Base-by-base conservation (phyloP, 2,888 invertebrate species). In the Drosophila testacea region DNA sequence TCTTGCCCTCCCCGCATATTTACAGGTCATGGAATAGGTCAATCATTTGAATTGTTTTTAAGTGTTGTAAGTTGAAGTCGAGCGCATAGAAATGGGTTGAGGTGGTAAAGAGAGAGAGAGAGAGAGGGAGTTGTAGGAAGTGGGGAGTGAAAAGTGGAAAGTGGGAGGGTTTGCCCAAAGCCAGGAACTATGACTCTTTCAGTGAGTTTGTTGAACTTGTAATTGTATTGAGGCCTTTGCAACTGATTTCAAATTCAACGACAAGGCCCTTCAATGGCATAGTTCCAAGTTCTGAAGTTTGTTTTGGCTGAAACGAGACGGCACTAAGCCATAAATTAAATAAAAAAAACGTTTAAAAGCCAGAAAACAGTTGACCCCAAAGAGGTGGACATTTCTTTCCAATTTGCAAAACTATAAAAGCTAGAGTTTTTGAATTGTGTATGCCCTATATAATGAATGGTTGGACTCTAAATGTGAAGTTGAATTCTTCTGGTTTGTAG, bases 31-130 rank as follows among this genome's bases (percentile, higher is more conserved):
- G 88, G 76, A 66, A 84, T 84, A 87, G 81, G 81, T 82, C 81
- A 82, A 82, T 88, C 88, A 85, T 79, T 85, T 88, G 82, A 88
- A 82, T 88, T 88, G 88, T 80, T 79, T 85, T 82, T 71, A 88
- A 82, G 82, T 82, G 85, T 83, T 77, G 88, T 71, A 88, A 82
- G 83, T 67, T 79, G 71, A 60, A 69, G 68, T 30, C 51, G 11
- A 57, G 52, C 51, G 9, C 30, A 13, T 39, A 72, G 60, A 61
- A 55, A 41, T 11, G 13, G 34, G 3, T 6, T 11, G 9, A 10
- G 22, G 5, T n/a, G 32, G 32, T 3, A 22, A 2, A 41, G 59
- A 2, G 13, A 28, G 28, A 9, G 36, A 13, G 16, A 41, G 59
- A 2, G 13, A 28, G 28, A 9, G 36, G 10, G 16, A 16, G 16